A percentile compares a stretch with the other conserved stretches of the same genome.
phyloP scores from a whole-genome alignment of 2,888 invertebrate genomes.

The Ditula angustiorana region DNA sequence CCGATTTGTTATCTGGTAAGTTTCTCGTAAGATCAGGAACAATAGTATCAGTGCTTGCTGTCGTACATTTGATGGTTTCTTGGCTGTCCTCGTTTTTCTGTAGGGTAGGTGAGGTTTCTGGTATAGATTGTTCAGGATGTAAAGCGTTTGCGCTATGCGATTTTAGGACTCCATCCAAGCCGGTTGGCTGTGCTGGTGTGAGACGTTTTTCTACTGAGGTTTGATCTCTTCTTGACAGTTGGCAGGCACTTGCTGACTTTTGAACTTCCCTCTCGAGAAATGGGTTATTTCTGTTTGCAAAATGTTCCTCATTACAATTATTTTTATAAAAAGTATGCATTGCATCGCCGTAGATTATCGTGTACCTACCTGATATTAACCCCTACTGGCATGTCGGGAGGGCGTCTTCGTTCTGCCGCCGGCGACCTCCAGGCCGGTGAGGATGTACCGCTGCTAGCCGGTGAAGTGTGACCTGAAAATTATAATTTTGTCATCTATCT shows the following conservation, averaged over 20 bases:
- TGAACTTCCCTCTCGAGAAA: conserved; percentile 85
- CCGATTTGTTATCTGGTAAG: conserved; percentile 50
- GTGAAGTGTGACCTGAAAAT: conserved; percentile 70
- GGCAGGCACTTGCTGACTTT: conserved; percentile 88
- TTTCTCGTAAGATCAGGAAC: conserved; percentile 62
- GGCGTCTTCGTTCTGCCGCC: conserved; percentile 84
- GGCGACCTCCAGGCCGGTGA: conserved; percentile 89
- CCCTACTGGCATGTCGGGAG: conserved; percentile 81
- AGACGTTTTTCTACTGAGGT: conserved; percentile 64
- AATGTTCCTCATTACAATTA: neutral
- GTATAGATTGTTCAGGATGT: conserved; percentile 62
- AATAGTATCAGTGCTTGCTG: conserved; percentile 72
- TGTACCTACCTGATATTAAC: conserved; percentile 73
- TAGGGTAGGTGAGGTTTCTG: conserved; percentile 43
- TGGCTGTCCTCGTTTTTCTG: conserved; percentile 63
- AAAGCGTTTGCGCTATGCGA: conserved; percentile 78
- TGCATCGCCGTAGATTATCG: neutral
- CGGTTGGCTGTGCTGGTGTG: conserved; percentile 55
- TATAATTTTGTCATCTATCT: neutral
- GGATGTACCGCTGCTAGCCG: conserved; percentile 86
- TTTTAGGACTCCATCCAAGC: conserved; percentile 72
- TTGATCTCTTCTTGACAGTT: conserved; percentile 74
- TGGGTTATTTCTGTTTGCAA: conserved; percentile 76
- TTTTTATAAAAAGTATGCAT: neutral
- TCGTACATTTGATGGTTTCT: conserved; percentile 64